Evolutionary conservation across 2,113 vertebrate genomes (phyloP).

Genomic region (Nycticebus coucang): DNA sequence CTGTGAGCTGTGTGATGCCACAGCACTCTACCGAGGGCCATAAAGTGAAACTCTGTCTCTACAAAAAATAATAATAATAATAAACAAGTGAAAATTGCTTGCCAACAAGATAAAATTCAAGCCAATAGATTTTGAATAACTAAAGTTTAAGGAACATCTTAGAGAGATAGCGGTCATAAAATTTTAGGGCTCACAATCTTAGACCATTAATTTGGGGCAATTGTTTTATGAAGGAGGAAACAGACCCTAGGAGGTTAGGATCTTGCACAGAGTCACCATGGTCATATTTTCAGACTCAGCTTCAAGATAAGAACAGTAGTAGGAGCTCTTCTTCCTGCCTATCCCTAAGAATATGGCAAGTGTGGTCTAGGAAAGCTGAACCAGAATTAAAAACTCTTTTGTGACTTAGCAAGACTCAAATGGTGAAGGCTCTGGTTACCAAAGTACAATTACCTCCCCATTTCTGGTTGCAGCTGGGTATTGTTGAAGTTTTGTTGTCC

Average conservation of each 20-base stretch:
- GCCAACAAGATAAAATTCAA: background rate
- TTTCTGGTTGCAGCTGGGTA: background rate
- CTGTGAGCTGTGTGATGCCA: too few relatives aligned
- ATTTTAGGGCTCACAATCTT: background rate
- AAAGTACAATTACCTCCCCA: background rate
- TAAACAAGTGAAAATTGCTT: background rate
- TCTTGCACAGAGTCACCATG: background rate
- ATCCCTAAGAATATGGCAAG: background rate
- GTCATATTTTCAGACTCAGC: background rate
- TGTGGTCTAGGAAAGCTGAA: background rate
- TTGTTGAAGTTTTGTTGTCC: background rate
- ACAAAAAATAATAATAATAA: background rate
- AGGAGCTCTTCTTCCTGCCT: background rate
- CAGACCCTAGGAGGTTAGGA: background rate
- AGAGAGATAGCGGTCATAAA: background rate
- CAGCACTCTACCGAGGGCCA: too few relatives aligned
- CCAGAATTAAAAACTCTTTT: background rate
- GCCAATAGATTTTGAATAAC: background rate
- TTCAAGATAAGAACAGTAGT: background rate
- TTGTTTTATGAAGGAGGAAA: background rate
- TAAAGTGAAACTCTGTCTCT: too few relatives aligned
- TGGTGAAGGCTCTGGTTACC: background rate
- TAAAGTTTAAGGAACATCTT: background rate
- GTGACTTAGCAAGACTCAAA: background rate
- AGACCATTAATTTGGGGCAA: background rate